Base-by-base conservation (phyloP, 2,888 invertebrate genomes). In the Watsonalla cultraria region DNA sequence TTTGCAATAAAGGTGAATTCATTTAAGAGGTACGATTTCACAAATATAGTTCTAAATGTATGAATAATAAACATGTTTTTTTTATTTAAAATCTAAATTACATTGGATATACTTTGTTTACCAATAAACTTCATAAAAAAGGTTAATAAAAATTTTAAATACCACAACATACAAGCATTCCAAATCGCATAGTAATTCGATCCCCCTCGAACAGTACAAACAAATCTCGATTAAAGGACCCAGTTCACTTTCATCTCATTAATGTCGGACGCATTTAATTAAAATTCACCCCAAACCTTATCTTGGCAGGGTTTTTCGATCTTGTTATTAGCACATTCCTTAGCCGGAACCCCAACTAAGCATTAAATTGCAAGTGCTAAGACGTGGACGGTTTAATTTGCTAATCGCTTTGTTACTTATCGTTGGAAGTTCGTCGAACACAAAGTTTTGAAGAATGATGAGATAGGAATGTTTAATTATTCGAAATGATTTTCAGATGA, bases 261-360 rank as follows among this genome's bases (percentile, higher is more conserved):
- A 88, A 84, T 83, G 81, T 82, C 70, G 80, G 76, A 79, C 81
- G 82, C 82, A 83, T 90, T 90, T 90, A 89, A 90, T 90, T 90
- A 89, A 90, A 89, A 86, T 85, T 82, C 85, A 84, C 87, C 89
- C 89, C 78, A 72, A 74, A 76, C 81, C 80, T 80, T 82, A 80
- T 82, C 82, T 80, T 78, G 67, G 72, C 74, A 70, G 79, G 80
- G 80, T 79, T 84, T 82, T 78, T 74, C 80, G 82, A 80, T 78
- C 82, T 80, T 77, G 82, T 86, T 88, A 88, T 89, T 88, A 86
- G 82, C 84, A 78, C 85, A 85, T 86, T 83, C 79, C 75, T 59
- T 62, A 59, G 60, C 60, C 57, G 65, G 61, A 64, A 71, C 67
- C 70, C 62, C 58, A 61, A 62, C 62, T 60, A 62, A 62, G 63